Base-by-base conservation (phyloP, 2,113 vertebrate species). In the Rhinopomastus cyanomelas region DNA sequence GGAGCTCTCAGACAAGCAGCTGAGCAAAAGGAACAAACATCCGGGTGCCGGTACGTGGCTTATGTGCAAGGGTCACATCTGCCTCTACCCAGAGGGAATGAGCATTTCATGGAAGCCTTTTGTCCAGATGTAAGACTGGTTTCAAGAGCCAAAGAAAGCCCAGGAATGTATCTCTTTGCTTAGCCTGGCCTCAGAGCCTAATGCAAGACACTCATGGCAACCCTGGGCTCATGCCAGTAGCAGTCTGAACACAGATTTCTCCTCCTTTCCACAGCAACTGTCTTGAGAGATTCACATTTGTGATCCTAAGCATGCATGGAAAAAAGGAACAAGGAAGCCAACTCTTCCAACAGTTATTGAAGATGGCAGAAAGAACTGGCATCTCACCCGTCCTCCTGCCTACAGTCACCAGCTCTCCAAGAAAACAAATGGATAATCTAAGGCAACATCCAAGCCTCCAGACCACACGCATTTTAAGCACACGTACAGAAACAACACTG, bases 111-210 rank as follows among this genome's bases (percentile, higher is more conserved):
- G 49, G 44, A 93, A 92, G 46, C 32, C 19, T 66, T 91, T 89
- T 90, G 62, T 92, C 93, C 94, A 95, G 92, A 95, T 95, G 93
- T 86, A 37, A 51, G 88, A 90, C 37, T 34, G 29, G 32, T 34
- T 84, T 69, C 55, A 26, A 88, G 72, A 90, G 95, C 89, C 92
- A 92, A 82, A 87, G 52, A 67, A 57, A 94, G 92, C 36, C 39
- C 5, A 11, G 92, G 93, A 95, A 88, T 10, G 7, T 8, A 26
- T 89, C 69, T 53, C 66, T 75, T 25, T 34, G 37, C 61, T 86
- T 88, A 69, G 62, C 61, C 77, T 55, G 73, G 85, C 52, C 90
- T 88, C 77, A 65, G 69, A 68, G 73, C 30, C 51, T 75, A 78
- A 81, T 67, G 46, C 0, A 1, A 93, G 82, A 89, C 79, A 57